phyloP scores from a whole-genome alignment of 2,113 vertebrate species.

The Ciconia boyciana region DNA sequence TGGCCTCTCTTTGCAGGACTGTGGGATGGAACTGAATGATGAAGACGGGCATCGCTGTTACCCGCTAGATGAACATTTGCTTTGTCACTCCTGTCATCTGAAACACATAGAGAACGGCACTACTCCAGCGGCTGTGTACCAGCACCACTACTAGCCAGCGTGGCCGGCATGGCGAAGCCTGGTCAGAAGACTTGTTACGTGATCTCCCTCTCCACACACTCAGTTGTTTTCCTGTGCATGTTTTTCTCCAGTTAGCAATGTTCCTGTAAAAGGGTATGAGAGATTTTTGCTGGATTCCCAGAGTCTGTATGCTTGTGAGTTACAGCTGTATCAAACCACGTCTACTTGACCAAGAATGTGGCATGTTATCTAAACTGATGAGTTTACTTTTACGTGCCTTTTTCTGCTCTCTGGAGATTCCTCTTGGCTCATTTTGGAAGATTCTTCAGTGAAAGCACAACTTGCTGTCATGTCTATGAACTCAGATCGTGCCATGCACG shows the following conservation, averaged over 20 bases:
- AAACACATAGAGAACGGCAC: conserved; percentile 83
- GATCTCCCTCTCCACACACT: neutral
- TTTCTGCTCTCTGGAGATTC: neutral
- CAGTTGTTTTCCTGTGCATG: neutral
- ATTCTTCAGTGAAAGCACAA: neutral
- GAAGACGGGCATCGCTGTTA: conserved; percentile 95
- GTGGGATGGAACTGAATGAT: conserved; percentile 90
- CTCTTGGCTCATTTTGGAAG: conserved; percentile 9
- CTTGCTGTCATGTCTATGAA: neutral
- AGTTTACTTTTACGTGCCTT: neutral
- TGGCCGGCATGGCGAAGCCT: neutral
- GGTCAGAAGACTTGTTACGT: neutral
- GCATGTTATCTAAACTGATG: neutral
- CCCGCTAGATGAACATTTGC: conserved; percentile 87
- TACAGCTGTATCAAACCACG: neutral
- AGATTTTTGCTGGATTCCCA: neutral
- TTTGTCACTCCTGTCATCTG: conserved; percentile 93
- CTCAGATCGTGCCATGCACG: neutral
- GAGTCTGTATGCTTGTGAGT: neutral
- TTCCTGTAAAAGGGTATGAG: neutral
- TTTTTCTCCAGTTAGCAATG: neutral
- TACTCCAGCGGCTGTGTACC: conserved; percentile 62
- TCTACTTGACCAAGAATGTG: neutral
- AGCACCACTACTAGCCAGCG: conserved; percentile 63
- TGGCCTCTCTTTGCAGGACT: conserved; percentile 76